Evolutionary conservation across 2,113 vertebrate genomes (phyloP), one percentile per base, ranked within the genome.

Genomic region (Girardinichthys multiradiatus): DNA sequence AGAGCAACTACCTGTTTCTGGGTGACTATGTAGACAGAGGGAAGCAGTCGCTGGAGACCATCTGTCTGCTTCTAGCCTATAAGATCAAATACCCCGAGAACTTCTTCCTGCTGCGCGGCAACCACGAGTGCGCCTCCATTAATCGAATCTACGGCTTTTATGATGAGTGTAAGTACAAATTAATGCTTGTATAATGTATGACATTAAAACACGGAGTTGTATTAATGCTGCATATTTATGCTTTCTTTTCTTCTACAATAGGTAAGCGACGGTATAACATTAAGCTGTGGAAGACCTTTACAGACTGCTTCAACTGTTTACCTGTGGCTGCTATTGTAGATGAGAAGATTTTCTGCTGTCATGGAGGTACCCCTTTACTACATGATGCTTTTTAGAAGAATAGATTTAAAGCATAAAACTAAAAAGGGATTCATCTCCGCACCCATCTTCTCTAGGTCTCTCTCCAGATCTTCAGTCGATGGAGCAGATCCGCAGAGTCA

Each of bases 1-100:
- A 99, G 91, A 98, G 97, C 89, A 99, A 98, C 90, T 98, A 98
- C 93, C 90, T 95, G 88, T 95, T 95, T 68, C 86, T 95, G 82
- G 94, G 94, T 0, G 94, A 95, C 83, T 95, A 95, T 81, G 94
- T 95, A 13, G 94, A 95, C 88, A 59, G 94, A 85, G 94, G 94
- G 73, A 95, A 95, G 79, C 94, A 95, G 89, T 94, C 93, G 0
- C 86, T 95, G 87, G 94, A 95, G 85, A 95, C 94, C 19, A 95
- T 95, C 89, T 95, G 94, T 83, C 90, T 95, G 80, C 92, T 95
- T 35, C 84, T 95, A 37, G 94, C 94, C 66, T 95, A 95, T 90
- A 95, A 95, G 90, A 93, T 95, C 77, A 95, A 95, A 87, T 95
- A 94, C 51, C 94, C 94, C 26, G 94, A 95, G 89, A 95, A 95